Evolutionary conservation across 2,797 vertebrate species (phyloP).

Genomic region (Cyclura pinguis): DNA sequence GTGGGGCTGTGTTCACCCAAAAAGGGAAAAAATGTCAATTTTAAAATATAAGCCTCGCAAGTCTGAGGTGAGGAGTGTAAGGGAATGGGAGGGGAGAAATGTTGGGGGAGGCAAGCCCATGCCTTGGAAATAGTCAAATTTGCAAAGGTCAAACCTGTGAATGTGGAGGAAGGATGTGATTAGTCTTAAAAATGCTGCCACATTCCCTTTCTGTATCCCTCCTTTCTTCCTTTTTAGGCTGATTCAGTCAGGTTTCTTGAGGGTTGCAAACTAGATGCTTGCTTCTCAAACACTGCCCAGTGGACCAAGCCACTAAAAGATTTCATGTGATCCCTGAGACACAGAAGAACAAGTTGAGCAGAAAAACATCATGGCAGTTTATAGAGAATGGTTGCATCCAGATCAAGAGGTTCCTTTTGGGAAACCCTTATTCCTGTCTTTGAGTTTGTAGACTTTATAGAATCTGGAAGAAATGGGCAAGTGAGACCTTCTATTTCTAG

Average conservation of each 20-base stretch:
- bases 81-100: no score
- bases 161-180: no score
- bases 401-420: not conserved
- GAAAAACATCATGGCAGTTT: not conserved
- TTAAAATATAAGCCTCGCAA: no score
- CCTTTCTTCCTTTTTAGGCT: no score
- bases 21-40: no score
- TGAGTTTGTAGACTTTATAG: not conserved
- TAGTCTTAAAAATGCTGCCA: no score
- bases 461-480: not conserved
- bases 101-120: no score
- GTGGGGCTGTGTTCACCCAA: no score
- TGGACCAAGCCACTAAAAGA: not conserved
- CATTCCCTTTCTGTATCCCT: no score
- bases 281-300: not conserved
- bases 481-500: not conserved
- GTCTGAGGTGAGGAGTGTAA: no score
- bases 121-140: no score
- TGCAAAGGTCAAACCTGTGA: no score
- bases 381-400: not conserved
- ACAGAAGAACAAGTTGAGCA: not conserved
- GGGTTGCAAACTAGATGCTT: not conserved
- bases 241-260: not conserved
- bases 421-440: not conserved
- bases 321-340: not conserved